phyloP scores from a whole-genome alignment of 1,140 invertebrate genomes.

The Wasmannia auropunctata region DNA sequence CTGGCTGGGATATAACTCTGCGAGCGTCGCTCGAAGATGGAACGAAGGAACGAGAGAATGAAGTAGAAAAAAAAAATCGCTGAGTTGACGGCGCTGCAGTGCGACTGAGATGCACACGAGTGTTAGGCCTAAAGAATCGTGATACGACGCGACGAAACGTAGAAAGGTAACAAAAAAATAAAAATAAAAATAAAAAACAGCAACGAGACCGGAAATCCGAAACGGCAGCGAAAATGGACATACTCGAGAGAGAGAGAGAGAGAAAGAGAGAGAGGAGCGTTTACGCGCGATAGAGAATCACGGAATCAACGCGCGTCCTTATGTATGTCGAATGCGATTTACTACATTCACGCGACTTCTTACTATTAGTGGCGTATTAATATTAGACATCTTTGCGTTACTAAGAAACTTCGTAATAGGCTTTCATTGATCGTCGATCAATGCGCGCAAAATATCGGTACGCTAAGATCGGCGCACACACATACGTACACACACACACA shows the following conservation, averaged over 20 bases:
- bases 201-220: not conserved
- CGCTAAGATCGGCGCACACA: conserved; percentile 75
- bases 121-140: conserved; percentile 69
- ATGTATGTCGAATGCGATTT: conserved; percentile 52
- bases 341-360: conserved; percentile 56
- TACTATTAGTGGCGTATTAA: conserved; percentile 48
- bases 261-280: no score
- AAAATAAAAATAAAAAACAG: no score
- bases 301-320: conserved; percentile 36
- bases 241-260: not conserved
- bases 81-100: conserved; percentile 41
- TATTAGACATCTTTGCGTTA: conserved; percentile 71
- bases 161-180: no score
- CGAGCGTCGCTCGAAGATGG: conserved; percentile 32
- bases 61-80: conserved; percentile 51
- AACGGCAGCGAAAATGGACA: conserved; percentile 5
- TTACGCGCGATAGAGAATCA: conserved; percentile 15
- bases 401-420: conserved; percentile 65
- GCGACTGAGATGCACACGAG: conserved; percentile 56
- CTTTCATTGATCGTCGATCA: conserved; percentile 65
- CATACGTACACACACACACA: no score
- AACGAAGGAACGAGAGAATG: conserved; percentile 54
- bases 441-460: conserved; percentile 70
- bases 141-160: conserved; percentile 10
- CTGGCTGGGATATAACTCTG: not conserved